These are phyloP conservation scores for Hypanus sabinus DNA, from an alignment of 2,113 vertebrate genomes.

Conservation along the genomic window DNA sequence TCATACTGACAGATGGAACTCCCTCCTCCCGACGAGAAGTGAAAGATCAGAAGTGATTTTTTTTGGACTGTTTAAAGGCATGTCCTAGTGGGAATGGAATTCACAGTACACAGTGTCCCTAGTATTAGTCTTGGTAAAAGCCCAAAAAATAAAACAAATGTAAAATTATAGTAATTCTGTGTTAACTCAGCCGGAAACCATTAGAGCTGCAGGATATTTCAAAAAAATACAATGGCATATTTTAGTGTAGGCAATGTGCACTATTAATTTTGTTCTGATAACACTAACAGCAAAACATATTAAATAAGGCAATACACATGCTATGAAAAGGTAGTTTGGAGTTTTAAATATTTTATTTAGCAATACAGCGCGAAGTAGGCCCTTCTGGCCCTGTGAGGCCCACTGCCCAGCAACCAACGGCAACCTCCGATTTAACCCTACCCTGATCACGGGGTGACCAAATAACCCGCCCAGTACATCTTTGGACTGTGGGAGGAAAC, in stretches of 20 bases:
- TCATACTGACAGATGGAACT: background rate
- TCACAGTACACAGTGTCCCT: background rate
- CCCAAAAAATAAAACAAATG: background rate
- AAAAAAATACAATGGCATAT: background rate
- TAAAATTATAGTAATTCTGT: background rate
- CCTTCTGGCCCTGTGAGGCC: too few species aligned
- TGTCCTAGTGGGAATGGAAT: background rate
- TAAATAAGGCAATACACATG: background rate
- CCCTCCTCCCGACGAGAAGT: background rate
- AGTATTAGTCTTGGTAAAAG: background rate
- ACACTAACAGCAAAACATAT: background rate
- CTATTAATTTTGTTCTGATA: background rate
- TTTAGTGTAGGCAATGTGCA: background rate
- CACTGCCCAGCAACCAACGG: too few species aligned
- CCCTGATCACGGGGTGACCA: too few species aligned
- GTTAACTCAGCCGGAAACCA: background rate
- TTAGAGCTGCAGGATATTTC: background rate
- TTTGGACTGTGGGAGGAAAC: too few species aligned
- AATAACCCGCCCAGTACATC: too few species aligned
- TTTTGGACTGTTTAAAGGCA: constrained; percentile 1
- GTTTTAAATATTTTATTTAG: too few species aligned
- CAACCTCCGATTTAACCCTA: too few species aligned
- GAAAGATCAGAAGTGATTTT: constrained; percentile 11
- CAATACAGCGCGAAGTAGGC: too few species aligned
- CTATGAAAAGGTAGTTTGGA: background rate